Percentiles rank a stretch among this genome's conserved stretches.
Evolutionary conservation across 2,888 invertebrate species (phyloP).

Genomic region (Drosophila demipolita): DNA sequence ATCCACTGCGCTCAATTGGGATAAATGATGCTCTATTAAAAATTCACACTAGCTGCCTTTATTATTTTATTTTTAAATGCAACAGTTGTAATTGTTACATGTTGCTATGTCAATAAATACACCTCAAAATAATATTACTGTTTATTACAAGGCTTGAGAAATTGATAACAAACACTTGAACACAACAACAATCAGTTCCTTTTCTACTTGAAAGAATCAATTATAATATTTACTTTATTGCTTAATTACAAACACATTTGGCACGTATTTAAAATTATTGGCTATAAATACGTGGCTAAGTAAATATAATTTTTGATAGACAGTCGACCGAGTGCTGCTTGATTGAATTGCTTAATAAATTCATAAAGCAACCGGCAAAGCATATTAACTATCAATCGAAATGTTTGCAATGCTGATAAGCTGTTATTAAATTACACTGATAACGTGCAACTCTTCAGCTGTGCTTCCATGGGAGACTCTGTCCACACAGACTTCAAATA

Average conservation of each 20-base stretch:
- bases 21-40: conserved; percentile 35
- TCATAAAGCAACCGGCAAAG: conserved; percentile 9
- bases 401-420: conserved; percentile 21
- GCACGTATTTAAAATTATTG: conserved; percentile 38
- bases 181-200: not conserved
- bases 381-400: conserved; percentile 31
- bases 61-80: not conserved
- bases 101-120: conserved; percentile 18
- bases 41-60: not conserved
- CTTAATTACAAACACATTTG: not conserved
- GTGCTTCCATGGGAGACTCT: conserved; percentile 3
- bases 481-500: conserved; percentile 14
- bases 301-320: conserved; percentile 3
- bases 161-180: not conserved
- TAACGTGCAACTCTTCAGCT: not conserved
- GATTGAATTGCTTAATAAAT: conserved; percentile 22
- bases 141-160: not conserved
- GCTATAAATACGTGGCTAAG: conserved; percentile 29
- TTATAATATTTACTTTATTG: conserved; percentile 21
- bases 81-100: conserved; percentile 24
- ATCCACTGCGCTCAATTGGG: conserved; percentile 41
- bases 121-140: not conserved
- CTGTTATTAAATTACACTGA: conserved; percentile 18
- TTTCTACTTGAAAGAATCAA: not conserved
- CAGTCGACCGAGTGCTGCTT: conserved; percentile 1